These are phyloP conservation scores for Azorinus chamasolen DNA, from an alignment of 2,888 invertebrate species.

Conservation along the genomic window DNA sequence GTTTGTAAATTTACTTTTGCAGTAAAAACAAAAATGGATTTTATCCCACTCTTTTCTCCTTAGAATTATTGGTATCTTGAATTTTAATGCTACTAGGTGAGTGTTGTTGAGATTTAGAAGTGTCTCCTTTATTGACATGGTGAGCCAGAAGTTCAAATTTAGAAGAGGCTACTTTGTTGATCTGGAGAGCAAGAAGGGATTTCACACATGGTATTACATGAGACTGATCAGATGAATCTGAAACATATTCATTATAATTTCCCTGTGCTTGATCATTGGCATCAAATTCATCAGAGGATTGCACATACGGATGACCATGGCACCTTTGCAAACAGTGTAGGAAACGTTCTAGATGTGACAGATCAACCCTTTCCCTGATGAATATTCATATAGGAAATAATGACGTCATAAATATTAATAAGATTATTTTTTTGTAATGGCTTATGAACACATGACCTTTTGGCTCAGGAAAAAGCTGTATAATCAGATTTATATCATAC, in stretches of 20 bases:
- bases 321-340: no score
- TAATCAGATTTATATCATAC: no score
- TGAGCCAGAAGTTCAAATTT: not conserved
- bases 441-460: no score
- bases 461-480: no score
- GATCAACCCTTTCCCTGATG: no score
- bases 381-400: no score
- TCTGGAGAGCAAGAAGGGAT: slow-evolving; percentile 14
- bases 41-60: slow-evolving; percentile 12
- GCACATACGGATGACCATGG: no score
- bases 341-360: no score
- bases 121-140: not conserved
- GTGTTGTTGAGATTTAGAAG: slow-evolving; percentile 4
- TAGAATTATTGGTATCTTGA: slow-evolving; percentile 12
- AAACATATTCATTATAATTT: slow-evolving; percentile 19
- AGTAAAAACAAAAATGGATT: slow-evolving; percentile 16
- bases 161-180: slow-evolving; percentile 4
- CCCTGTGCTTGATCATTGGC: slow-evolving; percentile 29
- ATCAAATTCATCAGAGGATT: slow-evolving; percentile 26
- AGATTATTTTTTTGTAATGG: no score
- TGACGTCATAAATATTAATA: no score
- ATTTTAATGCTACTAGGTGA: slow-evolving; percentile 1
- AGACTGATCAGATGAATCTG: slow-evolving; percentile 26
- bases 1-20: slow-evolving; percentile 11
- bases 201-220: slow-evolving; percentile 21